These are phyloP conservation scores for Axis porcinus DNA, from an alignment of 2,113 vertebrate species.

Conservation along the genomic window DNA sequence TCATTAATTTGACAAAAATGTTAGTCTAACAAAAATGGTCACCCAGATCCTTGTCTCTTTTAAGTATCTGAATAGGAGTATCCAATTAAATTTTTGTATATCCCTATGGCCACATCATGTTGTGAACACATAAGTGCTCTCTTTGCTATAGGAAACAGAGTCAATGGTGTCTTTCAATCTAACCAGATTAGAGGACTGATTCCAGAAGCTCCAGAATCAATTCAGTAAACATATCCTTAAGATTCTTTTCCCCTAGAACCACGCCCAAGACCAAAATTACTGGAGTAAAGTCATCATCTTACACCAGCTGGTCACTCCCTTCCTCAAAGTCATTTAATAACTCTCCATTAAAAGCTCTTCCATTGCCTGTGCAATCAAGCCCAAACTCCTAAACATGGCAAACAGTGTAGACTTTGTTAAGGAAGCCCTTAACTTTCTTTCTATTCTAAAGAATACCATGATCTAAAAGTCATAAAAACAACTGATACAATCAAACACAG, in stretches of 20 bases:
- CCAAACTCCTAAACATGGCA: not conserved
- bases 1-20: not conserved
- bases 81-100: not conserved
- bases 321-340: not conserved
- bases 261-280: not conserved
- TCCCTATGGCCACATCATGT: not conserved
- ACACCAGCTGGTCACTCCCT: not conserved
- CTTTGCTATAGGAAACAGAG: not conserved
- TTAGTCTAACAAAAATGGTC: not conserved
- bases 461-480: not conserved
- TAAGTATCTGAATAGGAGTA: not conserved
- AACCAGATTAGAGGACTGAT: not conserved
- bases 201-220: not conserved
- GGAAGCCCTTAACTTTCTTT: not conserved
- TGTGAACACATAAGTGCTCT: not conserved
- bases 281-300: not conserved
- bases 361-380: not conserved
- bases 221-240: not conserved
- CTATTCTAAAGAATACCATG: not conserved
- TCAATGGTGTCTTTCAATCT: not conserved
- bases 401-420: not conserved
- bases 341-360: not conserved
- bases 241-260: not conserved
- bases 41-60: not conserved
- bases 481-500: not conserved